Evolutionary conservation across 1,140 invertebrate genomes (phyloP).

Genomic region (Drosophila burlai): DNA sequence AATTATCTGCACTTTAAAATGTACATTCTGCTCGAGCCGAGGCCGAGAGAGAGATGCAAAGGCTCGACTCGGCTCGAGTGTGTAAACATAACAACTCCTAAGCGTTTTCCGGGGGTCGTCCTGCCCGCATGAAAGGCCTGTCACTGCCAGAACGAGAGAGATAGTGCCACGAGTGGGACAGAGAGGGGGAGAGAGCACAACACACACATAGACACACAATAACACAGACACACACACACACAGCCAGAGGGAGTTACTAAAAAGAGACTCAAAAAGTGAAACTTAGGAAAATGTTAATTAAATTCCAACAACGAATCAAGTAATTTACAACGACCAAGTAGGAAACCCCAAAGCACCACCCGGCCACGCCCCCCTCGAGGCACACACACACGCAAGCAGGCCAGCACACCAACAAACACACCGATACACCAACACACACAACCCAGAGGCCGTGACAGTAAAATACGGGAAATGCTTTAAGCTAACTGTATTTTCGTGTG

Average conservation of each 20-base stretch:
- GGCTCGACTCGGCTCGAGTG: slow-evolving; percentile 28
- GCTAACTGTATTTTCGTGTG: slow-evolving; percentile 83
- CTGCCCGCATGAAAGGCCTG: slow-evolving; percentile 59
- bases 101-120: slow-evolving; percentile 37
- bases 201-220: slow-evolving; percentile 23
- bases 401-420: neutral
- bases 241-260: slow-evolving; percentile 58
- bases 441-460: slow-evolving; percentile 60
- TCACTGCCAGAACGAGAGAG: slow-evolving; percentile 30
- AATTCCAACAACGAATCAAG: slow-evolving; percentile 83
- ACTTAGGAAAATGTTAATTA: slow-evolving; percentile 84
- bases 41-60: slow-evolving; percentile 14
- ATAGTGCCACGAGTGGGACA: neutral
- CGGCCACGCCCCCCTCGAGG: slow-evolving; percentile 15
- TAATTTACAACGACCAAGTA: slow-evolving; percentile 82
- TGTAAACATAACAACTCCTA: slow-evolving; percentile 67
- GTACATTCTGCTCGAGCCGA: slow-evolving; percentile 60
- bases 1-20: slow-evolving; percentile 80
- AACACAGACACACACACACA: slow-evolving; percentile 18
- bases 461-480: slow-evolving; percentile 82
- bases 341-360: slow-evolving; percentile 77
- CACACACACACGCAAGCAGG: neutral
- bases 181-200: slow-evolving; percentile 1
- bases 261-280: slow-evolving; percentile 75
- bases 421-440: slow-evolving; percentile 9